Base-by-base conservation (phyloP, 2,113 vertebrate genomes). In the Nicator chloris region DNA sequence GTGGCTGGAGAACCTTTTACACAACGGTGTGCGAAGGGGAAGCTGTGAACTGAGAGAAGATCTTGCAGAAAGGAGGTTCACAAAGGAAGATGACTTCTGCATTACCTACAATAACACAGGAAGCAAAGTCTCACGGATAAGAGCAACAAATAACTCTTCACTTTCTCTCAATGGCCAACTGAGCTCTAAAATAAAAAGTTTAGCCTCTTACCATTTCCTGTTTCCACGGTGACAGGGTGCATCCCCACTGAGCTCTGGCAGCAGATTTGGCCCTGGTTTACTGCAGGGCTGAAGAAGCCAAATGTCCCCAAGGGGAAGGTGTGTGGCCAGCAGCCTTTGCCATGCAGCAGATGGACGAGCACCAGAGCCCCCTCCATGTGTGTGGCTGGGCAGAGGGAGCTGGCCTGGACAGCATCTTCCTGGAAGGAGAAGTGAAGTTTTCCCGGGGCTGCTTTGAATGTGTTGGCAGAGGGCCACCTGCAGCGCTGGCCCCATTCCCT, bases 311-410 rank as follows among this genome's bases (percentile, higher is more conserved):
- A 37, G 42, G 19, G 33, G 21, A 83, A 31, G 40, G 22, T 5
- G 26, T 19, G 50, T 3, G 7, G 28, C 18, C 63, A 57, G 35
- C 70, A 85, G 85, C 35, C 49, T 33, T 28, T 16, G 35, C n/a
- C 47, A 22, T 0, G 0, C 33, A 31, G 60, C 54, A 26, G 31
- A 3, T 1, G 31, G 54, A 27, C 1, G 16, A 61, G 9, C 35
- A 35, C 21, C 45, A 68, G 37, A 57, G 40, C 3, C 31, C 37
- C 3, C 9, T 82, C 35, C 39, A 1, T 1, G 1, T 9, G 24
- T 13, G 31, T 9, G 2, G 19, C 50, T 64, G 76, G 53, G 20
- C 68, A 30, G 35, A 57, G 30, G 12, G 14, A 82, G 17, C 28
- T 31, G 42, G n/a, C 42, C 45, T 77, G 30, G 35, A 15, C 39